Evolutionary conservation across 2,797 vertebrate genomes (phyloP), one percentile per base, ranked within the genome.

Genomic region (Thaleichthys pacificus): DNA sequence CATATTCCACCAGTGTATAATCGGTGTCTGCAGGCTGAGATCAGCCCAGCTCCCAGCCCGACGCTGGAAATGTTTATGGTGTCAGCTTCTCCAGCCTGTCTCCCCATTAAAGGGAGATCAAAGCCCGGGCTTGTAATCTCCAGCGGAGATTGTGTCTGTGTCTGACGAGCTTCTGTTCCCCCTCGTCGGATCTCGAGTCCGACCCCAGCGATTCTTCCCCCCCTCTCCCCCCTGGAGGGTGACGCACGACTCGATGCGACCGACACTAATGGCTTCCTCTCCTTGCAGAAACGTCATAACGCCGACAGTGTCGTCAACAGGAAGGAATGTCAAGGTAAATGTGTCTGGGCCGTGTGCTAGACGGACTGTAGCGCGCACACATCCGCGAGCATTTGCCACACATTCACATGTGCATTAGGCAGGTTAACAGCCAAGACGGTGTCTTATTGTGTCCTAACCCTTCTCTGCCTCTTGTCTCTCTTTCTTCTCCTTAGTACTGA

Each of bases 301-400:
- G 97, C 98, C 42, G 98, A 99, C 82, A 94, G 92, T 76, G 93
- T 94, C 0, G 97, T 99, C 86, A 99, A 99, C 93, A 99, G 94
- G 93, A 99, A 99, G 79, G 93, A 98, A 92, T 97, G 96, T 76
- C 98, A 99, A 96, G 98, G 98, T 99, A 96, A 47, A 14, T 47
- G 11, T 14, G 42, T 47, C 11, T 47, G 42, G 42, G 42, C 9
- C 9, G 12, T 8, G 9, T 47, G 1, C 12, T 47, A 47, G 7
- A 11, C 22, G 51, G 22, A 65, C 35, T 65, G 17, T 65, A 9
- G 12, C 19, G 24, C 57, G 12, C 57, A 3, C 56, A 1, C n/a
- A n/a, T 1, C 22, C 14, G 19, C 22, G 4, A n/a, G 56, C 19
- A 22, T 9, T 32, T 21, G 32, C 8, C 19, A 26, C 35, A 38